Evolutionary conservation across 2,797 vertebrate species (phyloP).

Genomic region (Sciurus carolinensis): DNA sequence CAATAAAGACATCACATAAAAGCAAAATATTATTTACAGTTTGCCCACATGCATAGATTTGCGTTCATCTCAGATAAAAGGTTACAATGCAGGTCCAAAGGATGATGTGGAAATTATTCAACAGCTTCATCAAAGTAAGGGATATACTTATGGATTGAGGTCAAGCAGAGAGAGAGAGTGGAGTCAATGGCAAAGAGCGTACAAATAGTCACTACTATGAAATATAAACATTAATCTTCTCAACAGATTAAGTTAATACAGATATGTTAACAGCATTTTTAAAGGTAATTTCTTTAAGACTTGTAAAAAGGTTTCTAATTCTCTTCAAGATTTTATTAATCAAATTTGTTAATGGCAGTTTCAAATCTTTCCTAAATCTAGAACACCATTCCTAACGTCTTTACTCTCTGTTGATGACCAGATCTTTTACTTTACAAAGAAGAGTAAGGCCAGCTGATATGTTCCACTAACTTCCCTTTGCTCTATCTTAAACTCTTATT

Average conservation of each 20-base stretch:
- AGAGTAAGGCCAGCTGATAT: not conserved
- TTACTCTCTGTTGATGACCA: not conserved
- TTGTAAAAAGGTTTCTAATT: not conserved
- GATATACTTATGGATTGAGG: not conserved
- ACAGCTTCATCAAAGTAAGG: constrained; percentile 4
- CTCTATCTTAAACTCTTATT: too few relatives aligned
- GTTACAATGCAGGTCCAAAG: not conserved
- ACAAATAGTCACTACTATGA: not conserved
- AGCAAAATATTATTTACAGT: constrained; percentile 52
- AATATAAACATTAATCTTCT: constrained; percentile 37
- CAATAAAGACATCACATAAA: constrained; percentile 56
- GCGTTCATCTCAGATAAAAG: constrained; percentile 56
- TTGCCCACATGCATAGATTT: not conserved
- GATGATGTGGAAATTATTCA: not conserved
- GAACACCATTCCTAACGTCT: not conserved
- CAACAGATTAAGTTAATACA: not conserved
- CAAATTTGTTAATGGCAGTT: not conserved
- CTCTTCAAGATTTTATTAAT: not conserved
- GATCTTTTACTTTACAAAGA: not conserved
- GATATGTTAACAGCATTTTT: not conserved
- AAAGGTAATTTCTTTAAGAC: not conserved
- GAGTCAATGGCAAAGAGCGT: not conserved
- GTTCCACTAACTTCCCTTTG: not conserved
- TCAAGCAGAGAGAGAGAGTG: not conserved
- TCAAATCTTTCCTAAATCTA: not conserved